Percentiles rank a stretch among this genome's conserved stretches.
Conservation (phyloP, 1,140 invertebrate genomes). For the Bradynema listronoti region DNA sequence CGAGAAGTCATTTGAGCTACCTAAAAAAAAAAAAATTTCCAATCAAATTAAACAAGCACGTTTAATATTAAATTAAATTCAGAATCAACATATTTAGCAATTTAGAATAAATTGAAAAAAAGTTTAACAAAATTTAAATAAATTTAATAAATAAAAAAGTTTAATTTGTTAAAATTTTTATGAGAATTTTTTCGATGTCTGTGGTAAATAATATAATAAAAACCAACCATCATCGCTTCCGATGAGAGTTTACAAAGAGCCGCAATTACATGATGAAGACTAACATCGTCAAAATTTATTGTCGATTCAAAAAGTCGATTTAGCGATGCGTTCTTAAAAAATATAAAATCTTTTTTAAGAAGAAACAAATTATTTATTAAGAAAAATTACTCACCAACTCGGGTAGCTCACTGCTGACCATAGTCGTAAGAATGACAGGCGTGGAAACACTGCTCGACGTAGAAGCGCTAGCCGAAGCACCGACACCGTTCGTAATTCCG, state of each 20-base stretch:
- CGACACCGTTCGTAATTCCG: slow-evolving; percentile 5
- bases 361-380: slow-evolving; percentile 3
- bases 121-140: no score
- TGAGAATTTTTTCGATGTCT: no score
- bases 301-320: slow-evolving; percentile 49
- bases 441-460: slow-evolving; percentile 63
- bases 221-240: slow-evolving; percentile 82
- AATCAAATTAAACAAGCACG: no score
- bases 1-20: slow-evolving; percentile 55
- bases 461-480: slow-evolving; percentile 31
- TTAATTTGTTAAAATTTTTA: slow-evolving; percentile 72
- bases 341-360: not conserved
- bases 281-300: slow-evolving; percentile 73
- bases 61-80: no score
- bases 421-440: slow-evolving; percentile 86
- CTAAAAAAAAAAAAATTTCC: slow-evolving; percentile 21
- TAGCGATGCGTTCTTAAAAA: slow-evolving; percentile 61
- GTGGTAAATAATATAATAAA: no score
- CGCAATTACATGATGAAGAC: slow-evolving; percentile 89
- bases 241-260: slow-evolving; percentile 88
- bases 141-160: slow-evolving; percentile 29
- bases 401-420: slow-evolving; percentile 88
- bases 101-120: no score
- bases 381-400: slow-evolving; percentile 59
- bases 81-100: no score